phyloP scores from a whole-genome alignment of 2,888 invertebrate genomes.

The Slavum lentiscoides region DNA sequence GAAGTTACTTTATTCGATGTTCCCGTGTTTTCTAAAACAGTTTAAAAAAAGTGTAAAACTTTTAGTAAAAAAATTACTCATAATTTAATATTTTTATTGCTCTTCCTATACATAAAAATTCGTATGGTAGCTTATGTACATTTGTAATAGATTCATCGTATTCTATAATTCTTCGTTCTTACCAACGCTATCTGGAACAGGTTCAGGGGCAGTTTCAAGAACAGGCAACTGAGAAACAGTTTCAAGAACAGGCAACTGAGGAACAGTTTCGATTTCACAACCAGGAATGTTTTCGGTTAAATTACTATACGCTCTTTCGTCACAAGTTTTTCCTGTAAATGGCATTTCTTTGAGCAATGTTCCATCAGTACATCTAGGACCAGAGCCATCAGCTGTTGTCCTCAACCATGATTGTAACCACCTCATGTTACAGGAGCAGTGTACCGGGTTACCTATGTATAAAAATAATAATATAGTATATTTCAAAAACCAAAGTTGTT shows the following conservation, averaged over 20 bases:
- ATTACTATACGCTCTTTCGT: constrained; percentile 58
- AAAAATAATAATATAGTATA: too few relatives aligned
- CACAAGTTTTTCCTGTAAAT: constrained; percentile 72
- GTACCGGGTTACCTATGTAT: constrained; percentile 75
- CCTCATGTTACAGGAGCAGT: constrained; percentile 78
- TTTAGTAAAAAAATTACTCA: too few relatives aligned
- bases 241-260: constrained; percentile 57
- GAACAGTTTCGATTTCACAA: constrained; percentile 65
- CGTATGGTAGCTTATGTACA: too few relatives aligned
- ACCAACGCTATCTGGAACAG: constrained; percentile 20
- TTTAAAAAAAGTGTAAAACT: not conserved
- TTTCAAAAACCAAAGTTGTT: too few relatives aligned
- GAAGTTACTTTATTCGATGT: constrained; percentile 33
- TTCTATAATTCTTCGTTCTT: constrained; percentile 6
- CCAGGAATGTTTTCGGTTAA: constrained; percentile 65
- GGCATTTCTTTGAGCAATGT: constrained; percentile 74
- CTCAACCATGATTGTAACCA: constrained; percentile 81
- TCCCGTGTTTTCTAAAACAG: constrained; percentile 19
- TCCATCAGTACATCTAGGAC: constrained; percentile 80
- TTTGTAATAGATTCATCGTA: too few relatives aligned
- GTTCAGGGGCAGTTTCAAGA: not conserved
- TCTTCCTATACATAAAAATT: too few relatives aligned
- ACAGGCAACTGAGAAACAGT: not conserved
- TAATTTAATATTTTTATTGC: too few relatives aligned
- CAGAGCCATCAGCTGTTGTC: constrained; percentile 64